Evolutionary conservation across 2,888 invertebrate species (phyloP), one percentile per base, ranked within the genome.

Genomic region (Eupithecia subumbrata): DNA sequence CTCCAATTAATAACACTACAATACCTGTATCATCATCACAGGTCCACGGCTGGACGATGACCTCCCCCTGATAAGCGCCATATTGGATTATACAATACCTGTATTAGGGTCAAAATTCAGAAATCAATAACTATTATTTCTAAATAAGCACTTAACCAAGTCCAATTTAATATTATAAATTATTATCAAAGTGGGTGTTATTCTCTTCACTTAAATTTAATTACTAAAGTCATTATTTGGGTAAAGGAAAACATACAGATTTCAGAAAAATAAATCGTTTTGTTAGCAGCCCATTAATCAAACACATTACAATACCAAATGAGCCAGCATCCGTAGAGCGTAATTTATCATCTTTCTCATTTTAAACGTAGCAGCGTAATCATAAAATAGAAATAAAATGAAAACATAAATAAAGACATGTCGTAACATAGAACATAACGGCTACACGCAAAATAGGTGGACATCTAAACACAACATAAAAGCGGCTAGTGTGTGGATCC

Each of bases 391-490:
- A 69, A 74, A 71, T 37, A 30, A 74, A 71, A 73, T 69, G 22
- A 43, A 63, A 71, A 40, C 72, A 74, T 69, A 64, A 72, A 74
- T 69, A 66, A 40, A 70, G 72, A 69, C 64, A 70, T 70, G 63
- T 60, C 60, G 60, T 76, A 75, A 75, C 48, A 63, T 75, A 73
- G 74, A 78, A 76, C 72, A 64, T 70, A 45, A 79, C 78, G 69
- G 76, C 77, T 77, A 77, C 69, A 80, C 73, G 77, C 73, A 73
- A 76, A 81, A 82, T 76, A 82, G 72, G 77, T 78, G 78, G 73
- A 74, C 79, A 77, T 76, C 69, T 78, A 79, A 81, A 82, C 77
- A 78, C 76, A 68, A 79, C 80, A 69, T 81, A 82, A 84, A 83
- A 80, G 78, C 75, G 73, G 76, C 79, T 69, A 76, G 78, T 77